Percentiles rank a stretch among this genome's conserved stretches.
Conservation (phyloP, 2,888 invertebrate genomes). For the Drosophila prolongata region DNA sequence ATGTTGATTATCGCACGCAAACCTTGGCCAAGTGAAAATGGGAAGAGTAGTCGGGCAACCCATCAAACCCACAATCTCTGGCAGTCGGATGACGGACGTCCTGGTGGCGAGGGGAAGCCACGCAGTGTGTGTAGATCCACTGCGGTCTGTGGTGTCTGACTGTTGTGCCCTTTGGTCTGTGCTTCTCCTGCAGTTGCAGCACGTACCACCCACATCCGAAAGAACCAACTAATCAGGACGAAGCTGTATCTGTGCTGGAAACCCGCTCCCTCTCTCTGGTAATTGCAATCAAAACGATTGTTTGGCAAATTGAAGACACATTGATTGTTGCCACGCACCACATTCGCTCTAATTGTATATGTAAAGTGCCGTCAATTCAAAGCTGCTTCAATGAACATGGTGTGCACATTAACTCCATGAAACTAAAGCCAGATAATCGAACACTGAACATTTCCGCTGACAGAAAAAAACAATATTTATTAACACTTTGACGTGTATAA, state of each 20-base stretch:
- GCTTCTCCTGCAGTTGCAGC: slow-evolving; percentile 66
- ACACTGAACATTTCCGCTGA: slow-evolving; percentile 39
- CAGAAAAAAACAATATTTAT: slow-evolving; percentile 47
- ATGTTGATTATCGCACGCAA: slow-evolving; percentile 76
- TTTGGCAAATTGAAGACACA: slow-evolving; percentile 53
- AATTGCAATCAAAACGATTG: slow-evolving; percentile 76
- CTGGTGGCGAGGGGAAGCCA: slow-evolving; percentile 8
- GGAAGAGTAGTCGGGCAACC: slow-evolving; percentile 11
- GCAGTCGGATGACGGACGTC: slow-evolving; percentile 27
- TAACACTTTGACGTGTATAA: slow-evolving; percentile 42
- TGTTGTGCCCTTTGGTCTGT: slow-evolving; percentile 32
- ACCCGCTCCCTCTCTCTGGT: slow-evolving; percentile 24
- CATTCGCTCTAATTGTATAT: slow-evolving; percentile 29
- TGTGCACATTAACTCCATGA: slow-evolving; percentile 13
- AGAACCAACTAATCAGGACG: slow-evolving; percentile 30
- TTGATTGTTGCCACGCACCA: slow-evolving; percentile 43
- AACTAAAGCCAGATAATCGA: slow-evolving; percentile 23
- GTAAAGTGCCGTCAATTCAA: slow-evolving; percentile 14
- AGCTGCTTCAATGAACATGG: slow-evolving; percentile 5
- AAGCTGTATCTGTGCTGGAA: background rate
- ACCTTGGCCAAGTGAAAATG: slow-evolving; percentile 16
- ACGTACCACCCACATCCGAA: slow-evolving; percentile 52
- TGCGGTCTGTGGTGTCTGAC: slow-evolving; percentile 45
- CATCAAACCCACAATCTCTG: slow-evolving; percentile 27
- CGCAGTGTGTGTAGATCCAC: background rate